Evolutionary conservation across 1,140 invertebrate species (phyloP).

Genomic region (Rhopalosiphum maidis): DNA sequence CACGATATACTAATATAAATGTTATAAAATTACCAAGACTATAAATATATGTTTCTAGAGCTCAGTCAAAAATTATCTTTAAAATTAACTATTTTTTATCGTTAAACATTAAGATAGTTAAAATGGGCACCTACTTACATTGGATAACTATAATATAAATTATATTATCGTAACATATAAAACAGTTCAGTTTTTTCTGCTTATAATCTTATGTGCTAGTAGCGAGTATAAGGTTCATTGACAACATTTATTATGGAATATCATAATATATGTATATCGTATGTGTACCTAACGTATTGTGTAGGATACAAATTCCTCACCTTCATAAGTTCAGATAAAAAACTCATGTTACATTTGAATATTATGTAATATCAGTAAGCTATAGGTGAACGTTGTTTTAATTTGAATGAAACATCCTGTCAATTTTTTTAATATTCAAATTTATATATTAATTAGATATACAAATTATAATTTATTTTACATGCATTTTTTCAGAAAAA

Average conservation of each 20-base stretch:
- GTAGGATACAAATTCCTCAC: slow-evolving; percentile 24
- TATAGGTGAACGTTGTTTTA: slow-evolving; percentile 15
- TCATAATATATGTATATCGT: background rate
- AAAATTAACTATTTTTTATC: slow-evolving; percentile 17
- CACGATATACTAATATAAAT: background rate
- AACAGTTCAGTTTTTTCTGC: slow-evolving; percentile 3
- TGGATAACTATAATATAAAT: background rate
- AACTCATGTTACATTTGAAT: slow-evolving; percentile 25
- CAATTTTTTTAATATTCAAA: background rate
- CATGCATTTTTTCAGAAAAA: background rate
- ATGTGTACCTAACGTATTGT: background rate
- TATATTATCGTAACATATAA: background rate
- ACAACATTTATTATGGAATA: slow-evolving; percentile 35
- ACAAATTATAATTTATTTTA: background rate
- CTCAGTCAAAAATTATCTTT: slow-evolving; percentile 19
- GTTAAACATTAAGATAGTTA: background rate
- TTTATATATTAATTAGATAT: background rate
- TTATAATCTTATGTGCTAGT: slow-evolving; percentile 14
- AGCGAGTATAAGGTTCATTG: slow-evolving; percentile 36
- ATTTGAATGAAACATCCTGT: slow-evolving; percentile 2
- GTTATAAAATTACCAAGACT: background rate
- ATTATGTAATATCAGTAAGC: slow-evolving; percentile 11
- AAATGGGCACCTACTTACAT: background rate
- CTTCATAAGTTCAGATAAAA: slow-evolving; percentile 26
- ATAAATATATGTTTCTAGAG: background rate